Evolutionary conservation across 1,140 invertebrate genomes (phyloP).

Genomic region (Rhyacophila brunnea): DNA sequence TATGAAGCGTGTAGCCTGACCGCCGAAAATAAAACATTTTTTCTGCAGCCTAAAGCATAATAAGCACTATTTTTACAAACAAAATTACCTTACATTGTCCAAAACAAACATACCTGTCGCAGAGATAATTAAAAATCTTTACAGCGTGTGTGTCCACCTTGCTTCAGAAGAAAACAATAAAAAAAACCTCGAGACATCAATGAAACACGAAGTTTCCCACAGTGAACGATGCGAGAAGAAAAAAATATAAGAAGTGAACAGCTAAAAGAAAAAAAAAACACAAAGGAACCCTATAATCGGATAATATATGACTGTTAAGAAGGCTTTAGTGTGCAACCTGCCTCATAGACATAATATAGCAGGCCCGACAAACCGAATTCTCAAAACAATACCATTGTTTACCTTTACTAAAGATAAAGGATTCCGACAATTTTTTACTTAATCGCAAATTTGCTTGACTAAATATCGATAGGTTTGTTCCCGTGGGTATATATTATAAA

Average conservation of each 20-base stretch:
- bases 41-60: neutral
- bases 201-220: slow-evolving; percentile 30
- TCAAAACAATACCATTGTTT: no score
- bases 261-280: slow-evolving; percentile 22
- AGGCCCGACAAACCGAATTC: no score
- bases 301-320: slow-evolving; percentile 32
- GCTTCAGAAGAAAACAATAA: slow-evolving; percentile 2
- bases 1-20: no score
- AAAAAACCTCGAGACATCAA: slow-evolving; percentile 13
- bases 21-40: neutral
- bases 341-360: no score
- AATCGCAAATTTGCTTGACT: no score
- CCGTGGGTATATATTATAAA: no score
- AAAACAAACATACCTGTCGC: slow-evolving; percentile 22
- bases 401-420: no score
- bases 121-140: slow-evolving; percentile 28
- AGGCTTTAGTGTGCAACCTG: neutral
- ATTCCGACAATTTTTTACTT: no score
- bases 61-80: slow-evolving; percentile 21
- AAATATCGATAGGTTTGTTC: no score
- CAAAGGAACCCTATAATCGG: slow-evolving; percentile 30
- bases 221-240: slow-evolving; percentile 13
- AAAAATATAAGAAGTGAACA: slow-evolving; percentile 30
- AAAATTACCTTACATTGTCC: slow-evolving; percentile 15
- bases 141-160: slow-evolving; percentile 29